These are phyloP conservation scores for Pinna nobilis DNA, from an alignment of 1,140 invertebrate species.

Conservation along the genomic window DNA sequence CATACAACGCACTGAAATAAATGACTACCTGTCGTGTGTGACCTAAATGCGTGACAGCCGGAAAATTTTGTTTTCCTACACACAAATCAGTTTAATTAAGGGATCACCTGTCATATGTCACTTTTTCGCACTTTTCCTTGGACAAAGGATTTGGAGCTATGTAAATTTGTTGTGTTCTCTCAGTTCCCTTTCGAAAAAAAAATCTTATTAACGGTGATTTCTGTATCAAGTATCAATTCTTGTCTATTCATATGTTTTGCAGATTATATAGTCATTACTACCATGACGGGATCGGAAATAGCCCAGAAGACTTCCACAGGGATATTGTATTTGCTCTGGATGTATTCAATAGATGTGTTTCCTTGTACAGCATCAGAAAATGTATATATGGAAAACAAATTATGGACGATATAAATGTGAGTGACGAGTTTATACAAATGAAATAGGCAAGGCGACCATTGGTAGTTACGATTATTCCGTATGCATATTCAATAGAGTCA, in stretches of 20 bases:
- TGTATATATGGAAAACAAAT: slow-evolving; percentile 1
- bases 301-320: not conserved
- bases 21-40: not conserved
- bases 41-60: not conserved
- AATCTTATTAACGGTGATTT: not conserved
- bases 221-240: not conserved
- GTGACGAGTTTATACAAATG: no score
- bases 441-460: no score
- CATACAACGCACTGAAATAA: not conserved
- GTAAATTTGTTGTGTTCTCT: not conserved
- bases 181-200: not conserved
- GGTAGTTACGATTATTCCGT: no score
- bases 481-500: no score
- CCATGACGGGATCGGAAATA: not conserved
- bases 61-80: not conserved
- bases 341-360: not conserved
- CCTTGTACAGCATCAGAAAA: not conserved
- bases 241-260: not conserved
- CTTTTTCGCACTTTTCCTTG: not conserved
- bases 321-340: not conserved
- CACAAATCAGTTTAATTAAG: not conserved
- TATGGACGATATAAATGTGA: not conserved
- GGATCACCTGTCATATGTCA: not conserved
- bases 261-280: slow-evolving; percentile 27
- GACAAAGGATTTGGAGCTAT: not conserved